phyloP scores from a whole-genome alignment of 1,140 invertebrate species.

The Heliconius eleuchia region DNA sequence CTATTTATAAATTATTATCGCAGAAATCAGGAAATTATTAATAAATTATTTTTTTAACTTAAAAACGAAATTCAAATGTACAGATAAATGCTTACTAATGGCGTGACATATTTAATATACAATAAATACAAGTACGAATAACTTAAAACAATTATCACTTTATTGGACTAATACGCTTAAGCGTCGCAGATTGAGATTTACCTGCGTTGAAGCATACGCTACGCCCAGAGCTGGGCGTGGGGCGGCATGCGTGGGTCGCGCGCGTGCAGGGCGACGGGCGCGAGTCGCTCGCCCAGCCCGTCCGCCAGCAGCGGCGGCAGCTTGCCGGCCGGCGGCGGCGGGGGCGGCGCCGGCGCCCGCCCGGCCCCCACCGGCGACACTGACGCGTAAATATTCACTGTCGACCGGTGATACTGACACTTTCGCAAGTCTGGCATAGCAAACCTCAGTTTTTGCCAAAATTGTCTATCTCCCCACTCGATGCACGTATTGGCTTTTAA shows the following conservation, averaged over 20 bases:
- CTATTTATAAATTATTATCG: slow-evolving; percentile 69
- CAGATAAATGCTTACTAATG: slow-evolving; percentile 60
- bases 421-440: slow-evolving; percentile 91
- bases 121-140: slow-evolving; percentile 70
- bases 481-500: slow-evolving; percentile 94
- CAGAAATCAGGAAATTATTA: slow-evolving; percentile 71
- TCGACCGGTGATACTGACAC: slow-evolving; percentile 83
- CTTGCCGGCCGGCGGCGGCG: slow-evolving; percentile 84
- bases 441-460: slow-evolving; percentile 96
- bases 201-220: slow-evolving; percentile 83
- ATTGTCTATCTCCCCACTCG: slow-evolving; percentile 95
- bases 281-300: slow-evolving; percentile 75
- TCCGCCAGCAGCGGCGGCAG: slow-evolving; percentile 78
- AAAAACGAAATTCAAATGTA: slow-evolving; percentile 57
- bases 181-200: slow-evolving; percentile 75
- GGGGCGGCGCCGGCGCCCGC: slow-evolving; percentile 83
- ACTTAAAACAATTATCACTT: slow-evolving; percentile 77
- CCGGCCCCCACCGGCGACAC: slow-evolving; percentile 80
- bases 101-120: slow-evolving; percentile 43
- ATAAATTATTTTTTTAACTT: slow-evolving; percentile 47
- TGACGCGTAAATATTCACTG: slow-evolving; percentile 86
- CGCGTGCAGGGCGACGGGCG: slow-evolving; percentile 88
- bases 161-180: slow-evolving; percentile 79
- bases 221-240: slow-evolving; percentile 91
- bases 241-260: slow-evolving; percentile 90